phyloP scores from a whole-genome alignment of 2,113 vertebrate genomes.

The Nothobranchius furzeri region DNA sequence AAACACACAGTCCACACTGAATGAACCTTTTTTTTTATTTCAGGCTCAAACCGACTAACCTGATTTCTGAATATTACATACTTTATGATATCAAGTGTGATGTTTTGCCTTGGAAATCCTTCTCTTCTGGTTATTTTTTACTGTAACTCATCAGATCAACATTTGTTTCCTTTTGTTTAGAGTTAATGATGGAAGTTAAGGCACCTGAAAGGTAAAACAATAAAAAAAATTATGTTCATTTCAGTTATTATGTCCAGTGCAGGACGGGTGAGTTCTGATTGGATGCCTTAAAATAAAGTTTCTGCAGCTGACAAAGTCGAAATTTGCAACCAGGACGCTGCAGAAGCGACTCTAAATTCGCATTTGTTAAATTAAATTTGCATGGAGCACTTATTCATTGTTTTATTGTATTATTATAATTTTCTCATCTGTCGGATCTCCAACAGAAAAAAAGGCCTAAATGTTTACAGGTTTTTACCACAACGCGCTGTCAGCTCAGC shows the following conservation, averaged over 20 bases:
- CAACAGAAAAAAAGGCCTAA: constrained; percentile 38
- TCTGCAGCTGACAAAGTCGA: constrained; percentile 68
- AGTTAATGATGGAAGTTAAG: constrained; percentile 1
- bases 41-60: constrained; percentile 71
- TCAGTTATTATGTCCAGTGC: constrained; percentile 53
- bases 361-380: constrained; percentile 60
- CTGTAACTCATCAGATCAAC: constrained; percentile 57
- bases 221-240: constrained; percentile 46
- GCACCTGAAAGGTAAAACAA: too few species aligned
- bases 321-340: constrained; percentile 70
- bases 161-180: constrained; percentile 28
- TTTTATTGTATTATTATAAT: constrained; percentile 9
- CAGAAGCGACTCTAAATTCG: constrained; percentile 54
- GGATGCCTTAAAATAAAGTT: constrained; percentile 68
- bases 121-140: constrained; percentile 52
- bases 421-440: constrained; percentile 53
- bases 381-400: constrained; percentile 83
- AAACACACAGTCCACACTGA: constrained; percentile 52
- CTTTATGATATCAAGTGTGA: constrained; percentile 72
- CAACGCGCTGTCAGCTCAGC: constrained; percentile 59
- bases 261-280: constrained; percentile 64
- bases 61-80: constrained; percentile 74
- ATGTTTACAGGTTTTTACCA: constrained; percentile 71
- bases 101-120: constrained; percentile 69
- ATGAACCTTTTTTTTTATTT: constrained; percentile 59